Evolutionary conservation across 2,113 vertebrate species (phyloP), one percentile per base, ranked within the genome.

Genomic region (Leuciscus idus): DNA sequence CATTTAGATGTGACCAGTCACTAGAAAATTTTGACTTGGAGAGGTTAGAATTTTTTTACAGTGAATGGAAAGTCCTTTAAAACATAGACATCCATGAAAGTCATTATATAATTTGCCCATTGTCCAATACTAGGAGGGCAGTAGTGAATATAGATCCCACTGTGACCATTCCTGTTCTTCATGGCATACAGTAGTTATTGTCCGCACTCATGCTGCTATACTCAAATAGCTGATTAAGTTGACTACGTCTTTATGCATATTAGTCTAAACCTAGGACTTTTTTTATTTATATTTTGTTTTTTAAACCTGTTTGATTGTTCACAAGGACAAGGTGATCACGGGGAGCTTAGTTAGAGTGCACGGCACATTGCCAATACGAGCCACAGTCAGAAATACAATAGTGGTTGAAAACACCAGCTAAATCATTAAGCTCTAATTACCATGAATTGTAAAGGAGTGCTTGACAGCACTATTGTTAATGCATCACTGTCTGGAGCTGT

Each of bases 381-480:
- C 15, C 68, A 39, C 26, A 72, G 62, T n/a, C 30, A 2, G 75
- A 43, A 80, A 72, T 66, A 86, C 66, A 86, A 86, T 46, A 72
- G 52, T 70, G 28, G 28, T 52, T 85, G 57, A 62, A 85, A 48
- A 61, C 61, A 17, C 39, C 74, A 30, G 84, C 30, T 64, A 70
- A 48, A 86, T 81, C 66, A 86, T 74, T 86, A 86, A 43, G 23
- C 75, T 85, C 50, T 77, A 85, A 79, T 70, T 57, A 78, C 75
- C 19, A 39, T 70, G 84, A 78, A 79, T 79, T 85, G 62, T 77
- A 68, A 79, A 70, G 64, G 61, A 70, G 33, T 55, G 75, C 48
- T 43, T 85, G 74, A 46, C 77, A 62, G 50, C 84, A 30, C 21
- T 64, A 72, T 80, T 80, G 76, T 70, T 36, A 82, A 70, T 82